phyloP scores from a whole-genome alignment of 2,888 invertebrate genomes.

The Pteria penguin region DNA sequence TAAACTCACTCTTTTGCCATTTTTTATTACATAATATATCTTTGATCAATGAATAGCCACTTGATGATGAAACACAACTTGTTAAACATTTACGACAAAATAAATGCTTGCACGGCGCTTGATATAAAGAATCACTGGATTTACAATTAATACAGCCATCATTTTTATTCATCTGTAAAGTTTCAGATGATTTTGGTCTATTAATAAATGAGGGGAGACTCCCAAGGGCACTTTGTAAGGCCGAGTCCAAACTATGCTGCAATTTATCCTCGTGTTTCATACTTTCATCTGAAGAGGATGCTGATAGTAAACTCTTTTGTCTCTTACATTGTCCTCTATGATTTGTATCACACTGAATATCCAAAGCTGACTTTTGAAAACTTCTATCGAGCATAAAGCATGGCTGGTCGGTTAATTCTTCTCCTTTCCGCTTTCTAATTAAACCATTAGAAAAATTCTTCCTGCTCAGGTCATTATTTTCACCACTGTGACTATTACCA shows the following conservation, averaged over 20 bases:
- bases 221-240: conserved; percentile 56
- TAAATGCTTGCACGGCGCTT: conserved; percentile 54
- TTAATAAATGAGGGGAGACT: conserved; percentile 61
- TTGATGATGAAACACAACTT: too few species aligned
- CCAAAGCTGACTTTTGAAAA: neutral
- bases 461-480: too few species aligned
- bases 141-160: conserved; percentile 10
- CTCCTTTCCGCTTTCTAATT: neutral
- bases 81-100: conserved; percentile 54
- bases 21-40: too few species aligned
- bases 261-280: conserved; percentile 52
- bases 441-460: neutral
- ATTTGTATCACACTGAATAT: neutral
- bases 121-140: conserved; percentile 43
- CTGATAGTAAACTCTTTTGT: neutral
- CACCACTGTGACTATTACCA: neutral
- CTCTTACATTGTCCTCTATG: neutral
- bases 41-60: too few species aligned
- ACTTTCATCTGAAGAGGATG: neutral
- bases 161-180: conserved; percentile 1
- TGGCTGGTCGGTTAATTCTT: neutral
- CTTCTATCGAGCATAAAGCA: neutral
- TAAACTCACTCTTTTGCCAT: too few species aligned
- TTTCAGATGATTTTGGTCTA: conserved; percentile 2
- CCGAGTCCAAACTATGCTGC: conserved; percentile 58